These are phyloP conservation scores for Rhynchotus rufescens DNA, from an alignment of 2,797 vertebrate genomes.

Conservation along the genomic window DNA sequence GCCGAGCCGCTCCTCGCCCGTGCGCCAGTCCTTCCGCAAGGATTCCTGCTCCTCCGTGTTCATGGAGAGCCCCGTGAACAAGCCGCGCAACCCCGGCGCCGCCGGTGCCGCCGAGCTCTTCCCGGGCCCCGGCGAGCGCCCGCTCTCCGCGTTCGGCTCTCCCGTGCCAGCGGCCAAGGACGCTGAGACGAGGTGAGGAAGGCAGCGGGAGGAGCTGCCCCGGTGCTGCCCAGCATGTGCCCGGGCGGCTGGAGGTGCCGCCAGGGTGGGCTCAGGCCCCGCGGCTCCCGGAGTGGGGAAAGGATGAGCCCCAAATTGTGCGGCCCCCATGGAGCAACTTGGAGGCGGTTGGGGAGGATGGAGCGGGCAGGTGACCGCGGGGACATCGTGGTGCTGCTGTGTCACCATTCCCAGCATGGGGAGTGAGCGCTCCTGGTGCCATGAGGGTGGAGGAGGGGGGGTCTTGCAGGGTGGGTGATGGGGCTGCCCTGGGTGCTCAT, in stretches of 20 bases:
- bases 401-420: not conserved
- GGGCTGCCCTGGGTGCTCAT: not conserved
- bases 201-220: too few species aligned
- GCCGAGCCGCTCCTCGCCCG: conserved; percentile 91
- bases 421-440: not conserved
- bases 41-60: conserved; percentile 95
- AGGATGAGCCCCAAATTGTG: rapidly evolving
- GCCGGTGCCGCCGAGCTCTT: conserved; percentile 90
- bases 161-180: conserved; percentile 88
- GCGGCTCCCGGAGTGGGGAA: rapidly evolving
- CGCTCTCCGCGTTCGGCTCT: conserved; percentile 85
- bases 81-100: conserved; percentile 83
- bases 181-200: conserved; percentile 88
- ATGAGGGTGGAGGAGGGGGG: not conserved
- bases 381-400: not conserved
- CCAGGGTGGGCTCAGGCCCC: not conserved
- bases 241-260: not conserved
- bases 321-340: rapidly evolving
- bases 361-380: not conserved
- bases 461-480: not conserved
- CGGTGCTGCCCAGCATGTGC: rapidly evolving
- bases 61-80: conserved; percentile 87
- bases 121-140: conserved; percentile 86
- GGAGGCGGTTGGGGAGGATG: not conserved
- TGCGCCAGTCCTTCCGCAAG: conserved; percentile 94